phyloP scores from a whole-genome alignment of 2,113 vertebrate species.

The Oplegnathus fasciatus region DNA sequence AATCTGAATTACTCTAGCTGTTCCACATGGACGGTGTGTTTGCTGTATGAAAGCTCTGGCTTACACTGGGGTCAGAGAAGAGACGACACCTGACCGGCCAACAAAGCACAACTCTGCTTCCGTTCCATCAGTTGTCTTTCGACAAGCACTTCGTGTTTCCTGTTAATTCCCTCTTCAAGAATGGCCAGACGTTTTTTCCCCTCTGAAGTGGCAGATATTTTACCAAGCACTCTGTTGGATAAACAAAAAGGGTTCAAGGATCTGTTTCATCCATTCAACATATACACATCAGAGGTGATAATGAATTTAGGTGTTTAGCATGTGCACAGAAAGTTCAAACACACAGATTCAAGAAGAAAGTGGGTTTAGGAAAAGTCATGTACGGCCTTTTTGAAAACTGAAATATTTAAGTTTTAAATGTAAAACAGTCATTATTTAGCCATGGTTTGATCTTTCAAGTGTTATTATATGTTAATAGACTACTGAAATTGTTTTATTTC shows the following conservation, averaged over 20 bases:
- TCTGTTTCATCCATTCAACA: slow-evolving; percentile 66
- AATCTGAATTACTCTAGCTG: neutral
- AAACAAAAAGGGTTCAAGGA: slow-evolving; percentile 77
- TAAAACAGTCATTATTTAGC: neutral
- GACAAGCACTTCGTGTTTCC: slow-evolving; percentile 68
- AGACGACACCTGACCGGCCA: slow-evolving; percentile 77
- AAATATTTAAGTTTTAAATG: neutral
- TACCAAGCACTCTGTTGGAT: slow-evolving; percentile 74
- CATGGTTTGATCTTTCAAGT: neutral
- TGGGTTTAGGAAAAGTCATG: neutral
- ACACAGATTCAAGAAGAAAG: neutral
- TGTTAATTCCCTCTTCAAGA: slow-evolving; percentile 63
- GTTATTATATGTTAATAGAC: neutral
- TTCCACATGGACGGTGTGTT: neutral
- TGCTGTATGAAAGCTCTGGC: slow-evolving; percentile 21
- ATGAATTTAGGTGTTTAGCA: slow-evolving; percentile 33
- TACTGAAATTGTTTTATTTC: neutral
- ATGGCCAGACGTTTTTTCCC: slow-evolving; percentile 36
- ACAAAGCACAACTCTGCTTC: slow-evolving; percentile 77
- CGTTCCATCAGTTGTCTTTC: slow-evolving; percentile 77
- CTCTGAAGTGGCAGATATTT: slow-evolving; percentile 79
- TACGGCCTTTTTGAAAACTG: neutral
- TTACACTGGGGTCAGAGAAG: slow-evolving; percentile 39
- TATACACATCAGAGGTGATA: slow-evolving; percentile 53
- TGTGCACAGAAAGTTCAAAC: neutral